Evolutionary conservation across 2,113 vertebrate species (phyloP).

Genomic region (Ammodytes marinus): DNA sequence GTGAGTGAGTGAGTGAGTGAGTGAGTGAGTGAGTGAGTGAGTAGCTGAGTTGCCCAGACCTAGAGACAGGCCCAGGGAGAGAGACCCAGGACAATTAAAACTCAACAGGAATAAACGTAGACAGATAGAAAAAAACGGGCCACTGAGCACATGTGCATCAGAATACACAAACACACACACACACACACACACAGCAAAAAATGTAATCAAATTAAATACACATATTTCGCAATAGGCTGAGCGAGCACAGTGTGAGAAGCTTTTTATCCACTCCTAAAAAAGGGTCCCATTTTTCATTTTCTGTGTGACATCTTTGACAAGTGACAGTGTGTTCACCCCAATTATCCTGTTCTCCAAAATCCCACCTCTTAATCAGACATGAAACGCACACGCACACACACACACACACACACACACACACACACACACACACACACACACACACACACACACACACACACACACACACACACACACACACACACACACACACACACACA

Average conservation of each 20-base stretch:
- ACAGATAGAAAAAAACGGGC: constrained; percentile 34
- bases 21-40: constrained; percentile 7
- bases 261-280: constrained; percentile 54
- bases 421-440: constrained; percentile 12
- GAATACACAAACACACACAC: constrained; percentile 26
- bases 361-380: constrained; percentile 29
- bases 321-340: constrained; percentile 62
- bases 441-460: constrained; percentile 1
- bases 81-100: constrained; percentile 69
- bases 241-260: constrained; percentile 49
- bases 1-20: too few relatives aligned
- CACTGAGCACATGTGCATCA: constrained; percentile 47
- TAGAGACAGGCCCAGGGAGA: constrained; percentile 52
- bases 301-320: constrained; percentile 64
- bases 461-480: constrained; percentile 6
- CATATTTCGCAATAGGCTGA: constrained; percentile 31
- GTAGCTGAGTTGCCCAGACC: constrained; percentile 32
- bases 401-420: constrained; percentile 10
- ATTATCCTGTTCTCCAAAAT: constrained; percentile 60
- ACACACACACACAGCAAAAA: neutral
- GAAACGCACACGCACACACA: constrained; percentile 24
- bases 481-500: constrained; percentile 5
- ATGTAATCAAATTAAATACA: neutral
- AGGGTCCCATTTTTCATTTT: constrained; percentile 52
- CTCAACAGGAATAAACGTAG: constrained; percentile 50